Evolutionary conservation across 2,113 vertebrate genomes (phyloP), one percentile per base, ranked within the genome.

Genomic region (Craseonycteris thonglongyai): DNA sequence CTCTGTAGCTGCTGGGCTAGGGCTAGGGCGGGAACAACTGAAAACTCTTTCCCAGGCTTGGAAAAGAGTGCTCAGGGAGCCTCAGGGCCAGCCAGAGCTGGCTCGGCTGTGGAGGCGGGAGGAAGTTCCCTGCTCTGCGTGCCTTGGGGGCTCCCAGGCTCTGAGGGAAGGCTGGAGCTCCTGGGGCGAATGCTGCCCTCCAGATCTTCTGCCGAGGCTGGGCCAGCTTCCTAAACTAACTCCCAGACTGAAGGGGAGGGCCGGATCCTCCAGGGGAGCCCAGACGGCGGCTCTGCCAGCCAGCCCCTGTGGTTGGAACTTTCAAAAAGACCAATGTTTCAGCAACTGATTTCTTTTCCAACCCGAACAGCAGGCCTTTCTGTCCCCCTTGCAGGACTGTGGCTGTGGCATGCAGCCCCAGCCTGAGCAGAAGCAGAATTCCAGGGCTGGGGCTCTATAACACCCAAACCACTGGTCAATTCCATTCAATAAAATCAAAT

Each of bases 301-400:
- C 93, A 96, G 94, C 63, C 93, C 91, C 91, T 97, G 96, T 97
- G 97, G 97, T 94, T 97, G 96, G 86, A 97, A 97, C 95, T 97
- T 97, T 97, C 93, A 96, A 97, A 97, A 97, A 97, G 96, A 94
- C 95, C 96, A 96, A 97, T 97, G 97, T 97, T 97, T 97, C 94
- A 96, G 97, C 86, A 96, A 97, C 82, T 91, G 91, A 96, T 96
- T 97, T 96, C 97, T 97, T 97, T 97, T 97, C 89, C 95, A 96
- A 97, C 30, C 51, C 0, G 93, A 97, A 97, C 94, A 97, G 97
- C 95, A 96, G 92, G 95, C 40, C 95, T 91, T 95, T 97, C 95
- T 97, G 95, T 96, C 93, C 93, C 94, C 30, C 51, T 94, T 59
- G 89, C 93, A 96, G 91, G 95, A 95, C 94, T 97, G 94, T 96